phyloP scores from a whole-genome alignment of 2,888 invertebrate genomes.

The Drosophila algonquin region DNA sequence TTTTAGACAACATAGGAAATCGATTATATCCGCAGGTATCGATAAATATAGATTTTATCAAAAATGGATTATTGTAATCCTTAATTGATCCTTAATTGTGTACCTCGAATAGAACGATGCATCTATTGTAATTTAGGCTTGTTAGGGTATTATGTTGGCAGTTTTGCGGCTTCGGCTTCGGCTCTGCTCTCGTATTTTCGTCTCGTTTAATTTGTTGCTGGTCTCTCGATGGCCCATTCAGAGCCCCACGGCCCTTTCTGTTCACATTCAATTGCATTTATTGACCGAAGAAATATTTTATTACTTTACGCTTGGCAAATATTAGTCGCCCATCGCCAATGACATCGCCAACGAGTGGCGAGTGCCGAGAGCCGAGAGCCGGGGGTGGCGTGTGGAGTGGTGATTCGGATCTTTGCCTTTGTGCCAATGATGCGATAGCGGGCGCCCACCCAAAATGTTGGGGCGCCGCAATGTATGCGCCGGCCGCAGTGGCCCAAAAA shows the following conservation, averaged over 20 bases:
- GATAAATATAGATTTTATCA: too few species aligned
- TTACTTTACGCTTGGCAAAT: conserved; percentile 77
- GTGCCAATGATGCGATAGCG: background rate
- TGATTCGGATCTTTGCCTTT: background rate
- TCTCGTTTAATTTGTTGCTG: conserved; percentile 25
- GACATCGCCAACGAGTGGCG: background rate
- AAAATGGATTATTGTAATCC: too few species aligned
- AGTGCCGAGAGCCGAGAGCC: background rate
- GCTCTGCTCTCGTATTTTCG: background rate
- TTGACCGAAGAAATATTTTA: conserved; percentile 71
- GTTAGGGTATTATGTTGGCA: conserved; percentile 3
- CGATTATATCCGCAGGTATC: too few species aligned
- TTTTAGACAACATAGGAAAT: too few species aligned
- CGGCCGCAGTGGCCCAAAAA: conserved; percentile 2
- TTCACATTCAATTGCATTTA: conserved; percentile 64
- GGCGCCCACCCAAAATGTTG: conserved; percentile 6
- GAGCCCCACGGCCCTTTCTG: background rate
- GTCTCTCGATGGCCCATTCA: conserved; percentile 19
- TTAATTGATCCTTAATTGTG: too few species aligned
- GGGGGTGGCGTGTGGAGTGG: background rate
- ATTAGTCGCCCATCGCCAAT: conserved; percentile 56
- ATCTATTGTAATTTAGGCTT: background rate
- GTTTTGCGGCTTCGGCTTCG: background rate
- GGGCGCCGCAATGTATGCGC: conserved; percentile 13
- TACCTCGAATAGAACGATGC: too few species aligned